Conservation (phyloP, 2,888 invertebrate species). For the Perithous albicinctus region DNA sequence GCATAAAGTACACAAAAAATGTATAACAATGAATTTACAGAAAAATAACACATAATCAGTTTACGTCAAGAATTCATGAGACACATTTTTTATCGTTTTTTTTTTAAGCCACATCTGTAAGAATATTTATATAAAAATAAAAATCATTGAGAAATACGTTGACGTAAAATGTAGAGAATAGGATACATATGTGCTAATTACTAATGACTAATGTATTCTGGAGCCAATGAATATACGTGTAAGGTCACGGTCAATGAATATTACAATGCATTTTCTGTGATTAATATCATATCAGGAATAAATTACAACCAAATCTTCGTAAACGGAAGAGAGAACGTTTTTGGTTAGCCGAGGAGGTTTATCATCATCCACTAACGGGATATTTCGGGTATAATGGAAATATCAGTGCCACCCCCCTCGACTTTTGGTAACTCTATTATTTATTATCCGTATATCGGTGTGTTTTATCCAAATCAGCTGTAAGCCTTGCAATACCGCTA, state of each 20-base stretch:
- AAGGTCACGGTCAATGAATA: conserved; percentile 40
- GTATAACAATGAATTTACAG: no score
- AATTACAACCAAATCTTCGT: conserved; percentile 40
- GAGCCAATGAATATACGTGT: neutral
- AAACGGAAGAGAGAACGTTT: conserved; percentile 22
- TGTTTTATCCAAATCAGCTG: conserved; percentile 68
- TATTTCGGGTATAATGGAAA: conserved; percentile 46
- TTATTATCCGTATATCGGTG: conserved; percentile 67
- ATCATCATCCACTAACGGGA: conserved; percentile 36
- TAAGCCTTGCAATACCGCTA: neutral
- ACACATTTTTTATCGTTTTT: no score
- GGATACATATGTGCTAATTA: neutral
- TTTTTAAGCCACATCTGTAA: no score
- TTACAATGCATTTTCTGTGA: conserved; percentile 55
- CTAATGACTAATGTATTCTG: neutral
- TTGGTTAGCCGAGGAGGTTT: conserved; percentile 7
- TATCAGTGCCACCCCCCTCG: conserved; percentile 27
- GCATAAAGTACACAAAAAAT: no score
- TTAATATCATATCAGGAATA: conserved; percentile 50
- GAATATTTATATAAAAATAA: no score
- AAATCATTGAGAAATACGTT: no score
- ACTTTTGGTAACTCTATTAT: conserved; percentile 23
- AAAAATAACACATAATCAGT: no score
- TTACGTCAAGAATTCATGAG: no score
- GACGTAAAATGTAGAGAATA: neutral